Percentiles rank a stretch among this genome's conserved stretches.
Conservation (phyloP, 2,888 invertebrate genomes). For the Heteromyza rotundicornis region DNA sequence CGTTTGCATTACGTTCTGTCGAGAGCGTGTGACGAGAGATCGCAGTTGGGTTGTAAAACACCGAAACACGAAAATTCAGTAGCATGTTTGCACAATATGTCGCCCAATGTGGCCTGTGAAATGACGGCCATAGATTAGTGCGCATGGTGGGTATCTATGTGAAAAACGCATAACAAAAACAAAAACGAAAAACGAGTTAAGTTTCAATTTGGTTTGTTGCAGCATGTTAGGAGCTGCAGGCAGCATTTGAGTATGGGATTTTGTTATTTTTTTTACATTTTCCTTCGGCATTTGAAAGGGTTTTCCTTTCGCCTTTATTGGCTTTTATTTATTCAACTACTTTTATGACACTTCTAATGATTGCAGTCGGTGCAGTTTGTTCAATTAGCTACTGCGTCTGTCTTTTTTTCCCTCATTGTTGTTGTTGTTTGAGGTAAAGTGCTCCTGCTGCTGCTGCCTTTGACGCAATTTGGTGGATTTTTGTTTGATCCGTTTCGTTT, state of each 20-base stretch:
- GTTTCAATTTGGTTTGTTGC: conserved; percentile 5
- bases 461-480: background rate
- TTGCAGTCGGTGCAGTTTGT: conserved; percentile 2
- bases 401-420: background rate
- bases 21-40: conserved; percentile 20
- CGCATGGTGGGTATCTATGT: background rate
- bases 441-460: background rate
- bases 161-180: no score
- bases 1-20: conserved; percentile 16
- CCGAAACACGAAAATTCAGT: no score
- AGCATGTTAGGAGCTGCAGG: background rate
- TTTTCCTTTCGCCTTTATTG: background rate
- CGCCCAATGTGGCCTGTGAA: conserved; percentile 54
- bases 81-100: conserved; percentile 61
- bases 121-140: no score
- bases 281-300: conserved; percentile 3
- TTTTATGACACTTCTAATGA: conserved; percentile 17
- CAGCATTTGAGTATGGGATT: background rate
- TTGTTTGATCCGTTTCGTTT: background rate
- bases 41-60: conserved; percentile 42
- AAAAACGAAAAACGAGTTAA: conserved; percentile 2
- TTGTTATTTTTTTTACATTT: background rate
- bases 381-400: background rate
- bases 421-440: background rate
- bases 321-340: conserved; percentile 8